Evolutionary conservation across 2,797 vertebrate species (phyloP).

Genomic region (Uromys caudimaculatus): DNA sequence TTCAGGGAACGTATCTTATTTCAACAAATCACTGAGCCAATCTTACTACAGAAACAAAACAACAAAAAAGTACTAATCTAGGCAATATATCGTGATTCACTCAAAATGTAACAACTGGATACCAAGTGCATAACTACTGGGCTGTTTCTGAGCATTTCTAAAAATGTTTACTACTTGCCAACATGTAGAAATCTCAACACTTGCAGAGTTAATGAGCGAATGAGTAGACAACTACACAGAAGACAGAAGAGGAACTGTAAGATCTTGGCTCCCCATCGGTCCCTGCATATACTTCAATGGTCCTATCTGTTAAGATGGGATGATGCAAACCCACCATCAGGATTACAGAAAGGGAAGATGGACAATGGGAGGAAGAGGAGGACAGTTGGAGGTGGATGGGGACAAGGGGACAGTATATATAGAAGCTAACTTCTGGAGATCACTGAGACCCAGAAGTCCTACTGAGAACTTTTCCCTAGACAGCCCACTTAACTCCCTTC

Average conservation of each 20-base stretch:
- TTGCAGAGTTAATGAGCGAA: neutral
- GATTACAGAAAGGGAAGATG: neutral
- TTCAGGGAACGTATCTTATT: neutral
- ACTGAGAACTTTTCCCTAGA: too few relatives aligned
- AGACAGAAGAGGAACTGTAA: neutral
- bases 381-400: neutral
- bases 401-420: rapidly evolving
- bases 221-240: neutral
- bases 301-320: neutral
- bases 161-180: neutral
- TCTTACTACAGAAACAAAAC: neutral
- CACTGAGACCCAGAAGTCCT: neutral
- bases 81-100: neutral
- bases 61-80: neutral
- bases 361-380: neutral
- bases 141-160: neutral
- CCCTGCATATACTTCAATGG: neutral
- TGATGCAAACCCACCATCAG: neutral
- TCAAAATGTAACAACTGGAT: neutral
- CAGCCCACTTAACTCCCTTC: neutral
- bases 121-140: too few relatives aligned
- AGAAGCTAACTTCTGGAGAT: neutral
- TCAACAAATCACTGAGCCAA: neutral
- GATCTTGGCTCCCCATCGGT: neutral
- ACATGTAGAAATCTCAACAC: neutral